These are phyloP conservation scores for Thysanoteuthis rhombus DNA, from an alignment of 2,888 invertebrate species.

Conservation along the genomic window DNA sequence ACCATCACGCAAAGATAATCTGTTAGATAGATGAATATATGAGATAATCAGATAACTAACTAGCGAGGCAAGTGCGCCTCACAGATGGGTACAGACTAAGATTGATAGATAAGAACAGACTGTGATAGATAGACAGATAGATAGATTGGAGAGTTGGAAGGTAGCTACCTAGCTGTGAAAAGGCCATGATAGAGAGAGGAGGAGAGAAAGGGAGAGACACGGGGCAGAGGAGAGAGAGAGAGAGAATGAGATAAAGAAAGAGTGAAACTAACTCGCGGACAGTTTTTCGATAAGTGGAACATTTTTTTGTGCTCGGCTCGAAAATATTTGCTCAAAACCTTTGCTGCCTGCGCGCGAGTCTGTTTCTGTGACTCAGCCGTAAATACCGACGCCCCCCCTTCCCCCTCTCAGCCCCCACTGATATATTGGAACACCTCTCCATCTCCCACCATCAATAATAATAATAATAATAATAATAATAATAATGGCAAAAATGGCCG, in stretches of 20 bases:
- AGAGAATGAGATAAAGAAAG: too few relatives aligned
- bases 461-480: not conserved
- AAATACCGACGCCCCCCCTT: not conserved
- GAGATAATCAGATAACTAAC: too few relatives aligned
- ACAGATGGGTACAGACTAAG: too few relatives aligned
- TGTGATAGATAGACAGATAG: too few relatives aligned
- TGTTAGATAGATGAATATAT: too few relatives aligned
- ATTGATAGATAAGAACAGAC: too few relatives aligned
- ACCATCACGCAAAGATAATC: too few relatives aligned
- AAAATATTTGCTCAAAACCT: not conserved
- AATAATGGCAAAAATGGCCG: not conserved
- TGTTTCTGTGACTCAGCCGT: not conserved
- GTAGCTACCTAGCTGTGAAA: not conserved
- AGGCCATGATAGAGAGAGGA: too few relatives aligned
- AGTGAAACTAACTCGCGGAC: not conserved
- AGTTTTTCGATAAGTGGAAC: not conserved
- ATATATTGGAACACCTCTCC: not conserved
- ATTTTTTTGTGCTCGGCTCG: not conserved
- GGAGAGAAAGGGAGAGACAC: too few relatives aligned
- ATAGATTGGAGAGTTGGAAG: not conserved
- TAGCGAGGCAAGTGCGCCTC: too few relatives aligned
- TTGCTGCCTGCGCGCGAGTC: not conserved
- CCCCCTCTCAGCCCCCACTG: not conserved
- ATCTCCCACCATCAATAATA: not conserved
- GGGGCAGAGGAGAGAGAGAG: too few relatives aligned